These are phyloP conservation scores for Ptyas mucosa DNA, from an alignment of 2,113 vertebrate genomes.

Conservation along the genomic window DNA sequence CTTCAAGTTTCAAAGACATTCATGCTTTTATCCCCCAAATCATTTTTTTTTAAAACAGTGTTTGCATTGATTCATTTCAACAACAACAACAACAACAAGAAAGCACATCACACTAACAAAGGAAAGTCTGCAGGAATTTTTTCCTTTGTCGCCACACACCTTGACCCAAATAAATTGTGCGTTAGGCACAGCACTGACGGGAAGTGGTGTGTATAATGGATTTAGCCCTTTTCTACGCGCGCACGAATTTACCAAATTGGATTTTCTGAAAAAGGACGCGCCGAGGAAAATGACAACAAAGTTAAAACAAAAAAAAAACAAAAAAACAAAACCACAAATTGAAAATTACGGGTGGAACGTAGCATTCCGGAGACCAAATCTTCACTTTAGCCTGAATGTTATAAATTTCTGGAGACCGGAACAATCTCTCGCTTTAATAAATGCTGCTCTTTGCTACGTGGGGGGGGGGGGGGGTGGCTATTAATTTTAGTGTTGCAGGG, in stretches of 20 bases:
- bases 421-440: too few species aligned
- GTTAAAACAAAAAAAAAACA: too few species aligned
- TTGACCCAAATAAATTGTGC: neutral
- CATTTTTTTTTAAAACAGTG: neutral
- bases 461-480: neutral
- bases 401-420: neutral
- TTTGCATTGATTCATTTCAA: neutral
- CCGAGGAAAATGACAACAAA: neutral
- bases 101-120: neutral
- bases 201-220: neutral
- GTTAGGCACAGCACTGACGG: too few species aligned
- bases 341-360: neutral
- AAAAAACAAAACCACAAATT: neutral
- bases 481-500: too few species aligned
- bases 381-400: too few species aligned
- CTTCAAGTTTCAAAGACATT: neutral
- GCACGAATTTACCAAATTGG: neutral
- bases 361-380: neutral
- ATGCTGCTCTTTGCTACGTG: neutral
- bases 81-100: neutral
- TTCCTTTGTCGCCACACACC: neutral
- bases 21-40: neutral
- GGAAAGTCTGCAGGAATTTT: neutral
- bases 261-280: neutral
- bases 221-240: neutral